Base-by-base conservation (phyloP, 2,797 vertebrate genomes). In the Cryptoblepharus egeriae region DNA sequence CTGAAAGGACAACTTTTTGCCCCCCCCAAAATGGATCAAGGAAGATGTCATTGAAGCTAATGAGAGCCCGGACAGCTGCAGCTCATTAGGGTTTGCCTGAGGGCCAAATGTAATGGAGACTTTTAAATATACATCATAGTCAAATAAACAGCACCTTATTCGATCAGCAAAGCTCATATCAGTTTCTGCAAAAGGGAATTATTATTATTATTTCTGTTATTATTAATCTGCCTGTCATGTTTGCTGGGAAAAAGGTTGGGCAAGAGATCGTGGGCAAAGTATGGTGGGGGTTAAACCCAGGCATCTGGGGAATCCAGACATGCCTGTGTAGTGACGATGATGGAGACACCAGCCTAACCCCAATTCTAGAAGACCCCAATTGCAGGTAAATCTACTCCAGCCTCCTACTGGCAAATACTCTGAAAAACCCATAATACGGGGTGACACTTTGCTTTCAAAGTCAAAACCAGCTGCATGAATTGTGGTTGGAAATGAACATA, bases 61-160 rank as follows among this genome's bases (percentile, higher is more conserved):
- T 89, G 92, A 95, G 92, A 92, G 76, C 92, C 82, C 71, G 83
- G 95, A 93, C 95, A 96, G 95, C 96, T 96, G 95, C 89, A 94
- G 93, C 94, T 95, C 91, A 91, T 96, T 96, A 96, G 91, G 89
- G 88, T 91, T 84, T 86, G 94, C 95, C 93, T 32, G 79, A 85
- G 92, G 82, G 95, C 94, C 93, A 88, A 42, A 90, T 91, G 95
- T 95, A 96, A 96, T 92, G 87, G 93, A 96, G 94, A 93, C 93
- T 92, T 94, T 95, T 93, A 95, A 93, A 94, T 95, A 95, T 89
- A 95, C 95, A 93, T 91, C 86, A 86, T 90, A 95, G 93, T 94
- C 95, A 96, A 96, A 96, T 96, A 95, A 96, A 95, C 94, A 95
- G 93, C 93, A 93, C 92, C 94, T 81, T 91, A 91, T 90, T 93